Conservation (phyloP, 2,888 invertebrate genomes). For the Ichneumoninae sp. region DNA sequence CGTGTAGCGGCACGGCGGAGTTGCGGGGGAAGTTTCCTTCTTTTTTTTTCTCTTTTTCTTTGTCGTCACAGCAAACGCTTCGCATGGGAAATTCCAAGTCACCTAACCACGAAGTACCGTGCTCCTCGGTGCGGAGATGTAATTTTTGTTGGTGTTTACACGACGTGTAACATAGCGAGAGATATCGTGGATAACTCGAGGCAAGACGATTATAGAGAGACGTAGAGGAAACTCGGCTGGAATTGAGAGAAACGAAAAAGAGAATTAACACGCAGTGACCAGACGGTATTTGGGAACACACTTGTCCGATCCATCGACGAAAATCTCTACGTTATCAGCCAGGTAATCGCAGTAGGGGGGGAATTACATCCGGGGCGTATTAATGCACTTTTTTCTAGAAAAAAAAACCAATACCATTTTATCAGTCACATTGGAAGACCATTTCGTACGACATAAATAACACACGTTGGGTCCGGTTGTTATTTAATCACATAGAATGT, state of each 20-base stretch:
- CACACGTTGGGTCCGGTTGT: constrained; percentile 24
- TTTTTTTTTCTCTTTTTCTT: constrained; percentile 36
- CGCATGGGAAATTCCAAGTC: constrained; percentile 60
- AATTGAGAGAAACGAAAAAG: neutral
- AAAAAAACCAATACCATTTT: constrained; percentile 15
- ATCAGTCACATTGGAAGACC: constrained; percentile 32
- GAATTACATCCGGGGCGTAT: constrained; percentile 47
- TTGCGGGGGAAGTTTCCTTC: constrained; percentile 28
- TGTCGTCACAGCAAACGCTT: constrained; percentile 58
- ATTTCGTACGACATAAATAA: constrained; percentile 40
- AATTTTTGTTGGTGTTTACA: constrained; percentile 39
- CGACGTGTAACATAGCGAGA: constrained; percentile 42
- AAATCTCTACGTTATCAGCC: constrained; percentile 50
- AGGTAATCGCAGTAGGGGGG: constrained; percentile 62
- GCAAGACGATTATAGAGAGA: neutral
- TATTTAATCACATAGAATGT: constrained; percentile 39
- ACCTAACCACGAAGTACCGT: constrained; percentile 44
- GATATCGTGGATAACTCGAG: constrained; percentile 1
- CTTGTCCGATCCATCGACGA: constrained; percentile 35
- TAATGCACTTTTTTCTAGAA: constrained; percentile 66
- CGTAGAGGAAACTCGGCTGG: constrained; percentile 15
- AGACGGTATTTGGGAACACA: constrained; percentile 34
- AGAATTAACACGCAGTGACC: constrained; percentile 2
- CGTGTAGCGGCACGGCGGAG: constrained; percentile 54
- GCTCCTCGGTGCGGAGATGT: constrained; percentile 53